Evolutionary conservation across 92 coral and sea anemone genomes (phyloP), one percentile per base, ranked within the genome.

Genomic region (Palythoa heliodiscus): DNA sequence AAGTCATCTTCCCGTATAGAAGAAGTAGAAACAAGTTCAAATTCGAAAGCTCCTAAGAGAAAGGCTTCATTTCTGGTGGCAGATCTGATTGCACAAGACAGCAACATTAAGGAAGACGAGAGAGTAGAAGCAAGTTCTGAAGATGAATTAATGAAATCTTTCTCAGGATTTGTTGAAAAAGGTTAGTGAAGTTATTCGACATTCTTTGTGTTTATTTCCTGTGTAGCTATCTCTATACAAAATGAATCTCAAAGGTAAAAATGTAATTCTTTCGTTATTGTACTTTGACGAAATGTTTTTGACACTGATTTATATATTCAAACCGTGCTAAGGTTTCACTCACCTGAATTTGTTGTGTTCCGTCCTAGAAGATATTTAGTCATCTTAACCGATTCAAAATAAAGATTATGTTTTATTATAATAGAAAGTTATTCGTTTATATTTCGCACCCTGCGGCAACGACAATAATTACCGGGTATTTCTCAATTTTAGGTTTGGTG

Each of bases 11-110:
- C 74, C 11, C 37, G 22, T 43, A 66, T 17, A 22, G 84, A 80
- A 47, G 84, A 80, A 47, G 50, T 8, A 43, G 73, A 50, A 47
- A 19, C 37, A 13, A 47, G 22, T 61, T 64, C 43, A 22, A 80
- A 67, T 40, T 80, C 23, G 48, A 80, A 80, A 68, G 84, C 75
- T 23, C 73, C 84, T 12, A 80, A 80, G 70, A 80, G 84, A 20
- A 80, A 80, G 13, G 73, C 73, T 23, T 80, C 84, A 20, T 80
- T 80, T 52, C 15, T 80, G 22, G 84, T 80, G 40, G 84, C 84
- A 38, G 84, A 80, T 64, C 63, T 80, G 60, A 80, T 80, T 55
- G 73, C 84, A 3, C 73, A 67, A 47, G 84, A 80, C 22, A 70
- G 24, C 43, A 58, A 63, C 37, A 61, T 22, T 17, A 67, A 23